A percentile compares a stretch with the other conserved stretches of the same genome.
Conservation (phyloP, 2,888 invertebrate species). For the Thereva nobilitata region DNA sequence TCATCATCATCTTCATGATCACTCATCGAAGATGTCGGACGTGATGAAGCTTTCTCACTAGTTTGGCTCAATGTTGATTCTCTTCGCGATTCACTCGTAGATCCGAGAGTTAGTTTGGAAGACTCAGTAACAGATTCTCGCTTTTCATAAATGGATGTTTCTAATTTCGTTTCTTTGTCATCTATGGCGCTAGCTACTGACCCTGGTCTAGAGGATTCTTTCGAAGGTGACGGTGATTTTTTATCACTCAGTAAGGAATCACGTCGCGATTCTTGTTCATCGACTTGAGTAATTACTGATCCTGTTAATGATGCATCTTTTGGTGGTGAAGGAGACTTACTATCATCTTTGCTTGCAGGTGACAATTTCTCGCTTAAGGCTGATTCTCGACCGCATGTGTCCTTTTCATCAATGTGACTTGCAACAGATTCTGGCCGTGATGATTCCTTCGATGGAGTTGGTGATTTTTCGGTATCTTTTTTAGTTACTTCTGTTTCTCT, state of each 20-base stretch:
- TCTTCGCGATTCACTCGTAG: constrained; percentile 47
- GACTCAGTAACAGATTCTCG: constrained; percentile 38
- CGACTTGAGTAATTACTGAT: too few species aligned
- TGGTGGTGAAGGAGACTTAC: background rate
- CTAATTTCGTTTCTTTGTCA: too few species aligned
- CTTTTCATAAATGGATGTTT: too few species aligned
- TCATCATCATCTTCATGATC: constrained; percentile 50
- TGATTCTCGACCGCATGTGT: background rate
- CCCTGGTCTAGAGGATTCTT: constrained; percentile 41
- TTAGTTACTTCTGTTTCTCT: constrained; percentile 39
- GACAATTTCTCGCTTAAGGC: constrained; percentile 2
- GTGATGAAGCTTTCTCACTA: constrained; percentile 50
- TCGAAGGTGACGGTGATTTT: constrained; percentile 35
- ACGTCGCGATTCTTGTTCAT: background rate
- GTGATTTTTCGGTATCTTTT: constrained; percentile 1
- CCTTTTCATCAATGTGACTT: constrained; percentile 38
- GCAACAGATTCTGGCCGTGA: background rate
- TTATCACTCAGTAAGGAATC: constrained; percentile 30
- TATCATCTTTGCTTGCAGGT: constrained; percentile 40
- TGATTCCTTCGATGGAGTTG: background rate
- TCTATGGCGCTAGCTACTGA: constrained; percentile 38
- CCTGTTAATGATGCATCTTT: constrained; percentile 28
- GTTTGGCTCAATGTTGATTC: constrained; percentile 50
- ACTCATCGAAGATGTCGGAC: constrained; percentile 49
- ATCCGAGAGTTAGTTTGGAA: constrained; percentile 27